Conservation (phyloP, 2,888 invertebrate species). For the Eupithecia exiguata region DNA sequence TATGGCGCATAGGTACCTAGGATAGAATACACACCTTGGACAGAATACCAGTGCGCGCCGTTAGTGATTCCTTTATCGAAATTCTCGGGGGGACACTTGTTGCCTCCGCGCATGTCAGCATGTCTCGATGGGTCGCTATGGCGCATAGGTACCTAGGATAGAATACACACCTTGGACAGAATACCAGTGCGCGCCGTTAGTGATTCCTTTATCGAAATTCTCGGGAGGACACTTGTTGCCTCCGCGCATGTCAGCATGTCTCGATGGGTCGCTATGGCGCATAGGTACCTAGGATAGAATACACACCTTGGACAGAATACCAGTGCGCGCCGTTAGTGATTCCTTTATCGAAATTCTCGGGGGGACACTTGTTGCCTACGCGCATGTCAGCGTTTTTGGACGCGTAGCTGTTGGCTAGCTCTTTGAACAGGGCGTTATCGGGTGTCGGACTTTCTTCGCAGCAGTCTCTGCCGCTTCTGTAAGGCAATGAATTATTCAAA, state of each 20-base stretch:
- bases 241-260: conserved; percentile 89
- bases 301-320: conserved; percentile 91
- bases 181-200: conserved; percentile 94
- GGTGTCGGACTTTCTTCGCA: conserved; percentile 91
- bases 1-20: too few species aligned
- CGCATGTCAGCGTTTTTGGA: conserved; percentile 90
- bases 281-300: too few species aligned
- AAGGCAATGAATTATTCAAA: too few species aligned
- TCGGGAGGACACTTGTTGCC: conserved; percentile 86
- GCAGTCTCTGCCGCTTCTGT: conserved; percentile 84
- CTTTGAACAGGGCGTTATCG: conserved; percentile 91
- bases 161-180: too few species aligned
- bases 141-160: too few species aligned
- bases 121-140: conserved; percentile 89
- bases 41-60: conserved; percentile 97
- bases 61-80: conserved; percentile 37
- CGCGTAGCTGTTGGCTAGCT: conserved; percentile 91
- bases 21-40: too few species aligned
- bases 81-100: conserved; percentile 81
- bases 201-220: too few species aligned
- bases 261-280: conserved; percentile 86
- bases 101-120: conserved; percentile 89
- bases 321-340: conserved; percentile 96
- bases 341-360: conserved; percentile 89
- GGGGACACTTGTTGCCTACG: conserved; percentile 87